These are phyloP conservation scores for Choristoneura rosaceana DNA, from an alignment of 2,888 invertebrate genomes.

Conservation along the genomic window DNA sequence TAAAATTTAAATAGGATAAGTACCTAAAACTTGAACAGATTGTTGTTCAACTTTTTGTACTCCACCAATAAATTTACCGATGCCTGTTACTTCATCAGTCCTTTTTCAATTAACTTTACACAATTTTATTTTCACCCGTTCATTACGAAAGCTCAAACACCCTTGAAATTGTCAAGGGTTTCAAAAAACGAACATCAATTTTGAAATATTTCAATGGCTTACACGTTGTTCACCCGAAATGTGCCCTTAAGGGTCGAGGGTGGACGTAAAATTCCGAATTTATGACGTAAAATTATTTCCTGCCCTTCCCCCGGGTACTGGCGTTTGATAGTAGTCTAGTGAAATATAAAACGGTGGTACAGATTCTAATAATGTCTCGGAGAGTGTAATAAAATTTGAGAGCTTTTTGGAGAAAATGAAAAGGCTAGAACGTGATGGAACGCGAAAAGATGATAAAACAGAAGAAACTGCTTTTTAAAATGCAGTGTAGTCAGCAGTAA, in stretches of 20 bases:
- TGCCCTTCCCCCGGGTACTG: slow-evolving; percentile 19
- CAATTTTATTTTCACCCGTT: not conserved
- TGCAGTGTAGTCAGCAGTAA: not conserved
- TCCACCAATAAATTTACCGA: not conserved
- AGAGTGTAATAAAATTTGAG: slow-evolving; percentile 31
- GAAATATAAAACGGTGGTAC: slow-evolving; percentile 38
- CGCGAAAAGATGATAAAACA: not conserved
- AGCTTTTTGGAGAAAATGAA: slow-evolving; percentile 25
- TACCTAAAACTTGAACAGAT: too few relatives aligned
- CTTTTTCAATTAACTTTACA: not conserved
- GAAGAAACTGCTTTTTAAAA: slow-evolving; percentile 14
- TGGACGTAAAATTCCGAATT: slow-evolving; percentile 40
- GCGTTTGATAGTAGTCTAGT: slow-evolving; percentile 30
- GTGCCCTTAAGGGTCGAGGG: slow-evolving; percentile 37
- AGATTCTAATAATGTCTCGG: slow-evolving; percentile 37
- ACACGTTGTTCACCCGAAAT: slow-evolving; percentile 29
- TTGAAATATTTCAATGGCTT: slow-evolving; percentile 34
- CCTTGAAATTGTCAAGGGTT: slow-evolving; percentile 23
- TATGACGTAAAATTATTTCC: slow-evolving; percentile 43
- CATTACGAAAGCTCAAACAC: slow-evolving; percentile 12
- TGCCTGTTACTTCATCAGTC: not conserved
- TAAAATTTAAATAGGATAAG: too few relatives aligned
- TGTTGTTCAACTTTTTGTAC: not conserved
- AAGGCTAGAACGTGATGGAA: not conserved
- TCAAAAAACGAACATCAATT: slow-evolving; percentile 32